phyloP scores from a whole-genome alignment of 2,113 vertebrate genomes.

The Heloderma charlesbogerti region DNA sequence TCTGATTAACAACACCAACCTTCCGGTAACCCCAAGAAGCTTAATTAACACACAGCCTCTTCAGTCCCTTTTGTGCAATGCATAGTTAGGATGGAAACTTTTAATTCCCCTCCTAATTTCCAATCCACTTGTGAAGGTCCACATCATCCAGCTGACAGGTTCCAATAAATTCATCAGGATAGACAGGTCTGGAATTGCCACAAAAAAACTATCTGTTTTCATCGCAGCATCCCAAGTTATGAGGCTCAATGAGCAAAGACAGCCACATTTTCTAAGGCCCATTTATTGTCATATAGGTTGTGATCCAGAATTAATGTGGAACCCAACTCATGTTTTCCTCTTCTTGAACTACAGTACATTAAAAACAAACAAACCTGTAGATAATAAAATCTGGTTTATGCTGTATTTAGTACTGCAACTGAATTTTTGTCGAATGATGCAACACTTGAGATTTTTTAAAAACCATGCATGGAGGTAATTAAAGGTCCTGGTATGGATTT shows the following conservation, averaged over 20 bases:
- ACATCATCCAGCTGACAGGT: not conserved
- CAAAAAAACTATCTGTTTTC: not conserved
- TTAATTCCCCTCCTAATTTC: constrained; percentile 15
- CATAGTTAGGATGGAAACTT: not conserved
- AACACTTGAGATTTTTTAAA: too few species aligned
- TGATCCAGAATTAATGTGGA: not conserved
- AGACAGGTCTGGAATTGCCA: not conserved
- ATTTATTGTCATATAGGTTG: not conserved
- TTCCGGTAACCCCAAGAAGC: not conserved
- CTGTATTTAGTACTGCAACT: too few species aligned
- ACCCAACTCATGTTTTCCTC: too few species aligned
- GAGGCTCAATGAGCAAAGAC: not conserved
- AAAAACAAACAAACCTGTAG: too few species aligned
- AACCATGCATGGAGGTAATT: not conserved
- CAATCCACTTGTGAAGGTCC: not conserved
- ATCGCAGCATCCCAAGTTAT: too few species aligned
- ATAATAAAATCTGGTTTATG: too few species aligned
- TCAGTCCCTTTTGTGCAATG: not conserved
- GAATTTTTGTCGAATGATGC: too few species aligned
- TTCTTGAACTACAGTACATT: not conserved
- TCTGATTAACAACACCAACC: constrained; percentile 44
- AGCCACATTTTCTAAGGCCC: not conserved
- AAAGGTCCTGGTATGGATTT: not conserved
- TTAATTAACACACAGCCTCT: constrained; percentile 41
- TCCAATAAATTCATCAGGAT: not conserved